Conservation (phyloP, 2,888 invertebrate genomes). For the Sarcophaga subvicina region DNA sequence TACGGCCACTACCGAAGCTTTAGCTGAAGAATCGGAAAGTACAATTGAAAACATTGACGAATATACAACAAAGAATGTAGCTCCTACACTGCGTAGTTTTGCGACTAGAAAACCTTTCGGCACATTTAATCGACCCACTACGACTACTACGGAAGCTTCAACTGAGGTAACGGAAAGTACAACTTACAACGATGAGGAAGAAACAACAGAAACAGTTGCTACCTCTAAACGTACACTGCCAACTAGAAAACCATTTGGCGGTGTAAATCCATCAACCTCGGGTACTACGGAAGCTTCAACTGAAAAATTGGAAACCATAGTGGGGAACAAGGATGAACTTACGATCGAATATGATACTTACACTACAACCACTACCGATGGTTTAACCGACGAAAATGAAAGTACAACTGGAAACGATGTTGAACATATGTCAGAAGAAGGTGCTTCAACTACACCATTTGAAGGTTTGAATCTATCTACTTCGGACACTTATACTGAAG, state of each 20-base stretch:
- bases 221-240: background rate
- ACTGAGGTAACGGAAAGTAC: background rate
- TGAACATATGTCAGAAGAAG: background rate
- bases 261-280: conserved; percentile 30
- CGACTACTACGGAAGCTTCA: background rate
- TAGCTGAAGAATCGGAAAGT: background rate
- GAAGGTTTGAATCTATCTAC: background rate
- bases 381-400: background rate
- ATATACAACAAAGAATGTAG: background rate
- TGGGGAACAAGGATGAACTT: background rate
- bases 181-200: background rate
- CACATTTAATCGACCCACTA: background rate
- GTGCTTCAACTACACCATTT: background rate
- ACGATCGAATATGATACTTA: background rate
- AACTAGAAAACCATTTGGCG: background rate
- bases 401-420: background rate
- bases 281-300: conserved; percentile 16
- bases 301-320: background rate
- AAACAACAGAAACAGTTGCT: background rate
- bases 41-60: background rate
- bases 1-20: conserved; percentile 17
- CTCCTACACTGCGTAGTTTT: background rate
- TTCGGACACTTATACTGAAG: background rate
- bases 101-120: conserved; percentile 3
- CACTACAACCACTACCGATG: conserved; percentile 21